Percentiles rank a stretch among this genome's conserved stretches.
Evolutionary conservation across 2,888 invertebrate genomes (phyloP).

Genomic region (Aphidoletes aphidimyza): DNA sequence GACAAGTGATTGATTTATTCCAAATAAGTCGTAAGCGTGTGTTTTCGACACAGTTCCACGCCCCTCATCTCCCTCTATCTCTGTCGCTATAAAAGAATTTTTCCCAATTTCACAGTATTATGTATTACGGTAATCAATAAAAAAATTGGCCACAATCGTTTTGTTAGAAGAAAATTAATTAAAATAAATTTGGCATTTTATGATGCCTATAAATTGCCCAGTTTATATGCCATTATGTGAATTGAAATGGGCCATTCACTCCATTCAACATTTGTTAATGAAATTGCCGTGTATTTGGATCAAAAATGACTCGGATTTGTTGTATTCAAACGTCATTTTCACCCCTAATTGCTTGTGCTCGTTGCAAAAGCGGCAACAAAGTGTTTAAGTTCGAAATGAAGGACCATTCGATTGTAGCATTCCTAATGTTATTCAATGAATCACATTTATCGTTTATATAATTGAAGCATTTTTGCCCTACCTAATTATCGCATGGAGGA

Average conservation of each 20-base stretch:
- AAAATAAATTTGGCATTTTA: slow-evolving; percentile 1
- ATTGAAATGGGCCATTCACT: background rate
- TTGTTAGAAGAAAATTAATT: slow-evolving; percentile 1
- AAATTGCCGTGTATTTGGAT: background rate
- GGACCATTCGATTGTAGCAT: background rate
- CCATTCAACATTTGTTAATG: background rate
- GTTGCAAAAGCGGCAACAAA: background rate
- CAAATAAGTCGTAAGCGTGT: too few relatives aligned
- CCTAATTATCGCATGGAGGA: background rate
- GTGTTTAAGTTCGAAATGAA: background rate
- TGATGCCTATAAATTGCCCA: slow-evolving; percentile 8
- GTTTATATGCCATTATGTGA: background rate
- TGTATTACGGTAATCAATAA: background rate
- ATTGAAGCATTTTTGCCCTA: slow-evolving; percentile 18
- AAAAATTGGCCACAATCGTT: slow-evolving; percentile 21
- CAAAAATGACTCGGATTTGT: background rate
- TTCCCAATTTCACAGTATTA: background rate
- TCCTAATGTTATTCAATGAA: background rate
- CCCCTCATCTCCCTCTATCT: too few relatives aligned
- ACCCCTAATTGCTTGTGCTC: too few relatives aligned
- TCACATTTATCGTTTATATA: slow-evolving; percentile 44
- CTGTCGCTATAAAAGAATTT: background rate
- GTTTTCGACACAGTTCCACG: background rate
- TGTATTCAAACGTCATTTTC: too few relatives aligned
- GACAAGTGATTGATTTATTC: background rate